phyloP scores from a whole-genome alignment of 2,888 invertebrate genomes.

The Odontocerum albicorne region DNA sequence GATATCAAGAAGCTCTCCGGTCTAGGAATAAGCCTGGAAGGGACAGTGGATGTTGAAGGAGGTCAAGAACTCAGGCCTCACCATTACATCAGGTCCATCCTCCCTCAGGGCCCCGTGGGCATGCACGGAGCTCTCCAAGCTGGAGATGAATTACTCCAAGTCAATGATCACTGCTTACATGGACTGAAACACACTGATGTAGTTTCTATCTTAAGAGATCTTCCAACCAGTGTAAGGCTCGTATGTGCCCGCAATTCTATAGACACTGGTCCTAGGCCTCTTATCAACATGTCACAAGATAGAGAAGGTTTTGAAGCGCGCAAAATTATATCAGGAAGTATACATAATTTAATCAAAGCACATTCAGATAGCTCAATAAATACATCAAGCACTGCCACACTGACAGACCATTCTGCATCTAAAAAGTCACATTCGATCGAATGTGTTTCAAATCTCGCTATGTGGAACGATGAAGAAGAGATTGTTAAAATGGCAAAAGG shows the following conservation, averaged over 20 bases:
- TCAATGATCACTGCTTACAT: slow-evolving; percentile 87
- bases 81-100: slow-evolving; percentile 95
- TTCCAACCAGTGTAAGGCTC: slow-evolving; percentile 87
- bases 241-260: slow-evolving; percentile 82
- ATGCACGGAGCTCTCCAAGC: slow-evolving; percentile 86
- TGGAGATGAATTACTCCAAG: slow-evolving; percentile 96
- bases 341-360: slow-evolving; percentile 90
- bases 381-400: slow-evolving; percentile 81
- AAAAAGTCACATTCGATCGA: slow-evolving; percentile 91
- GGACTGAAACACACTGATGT: slow-evolving; percentile 97
- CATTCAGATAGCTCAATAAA: slow-evolving; percentile 93
- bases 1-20: slow-evolving; percentile 92
- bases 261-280: slow-evolving; percentile 66
- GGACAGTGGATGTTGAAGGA: slow-evolving; percentile 97
- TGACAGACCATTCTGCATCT: slow-evolving; percentile 65
- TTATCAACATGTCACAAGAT: slow-evolving; percentile 79
- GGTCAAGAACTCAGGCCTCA: slow-evolving; percentile 97
- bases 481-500: slow-evolving; percentile 90
- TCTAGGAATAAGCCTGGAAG: slow-evolving; percentile 95
- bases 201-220: slow-evolving; percentile 89
- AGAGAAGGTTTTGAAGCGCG: slow-evolving; percentile 78
- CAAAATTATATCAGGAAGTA: slow-evolving; percentile 82
- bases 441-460: slow-evolving; percentile 90
- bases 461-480: slow-evolving; percentile 95
- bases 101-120: slow-evolving; percentile 96